These are phyloP conservation scores for Octodon degus DNA, from an alignment of 2,113 vertebrate species.

Conservation along the genomic window DNA sequence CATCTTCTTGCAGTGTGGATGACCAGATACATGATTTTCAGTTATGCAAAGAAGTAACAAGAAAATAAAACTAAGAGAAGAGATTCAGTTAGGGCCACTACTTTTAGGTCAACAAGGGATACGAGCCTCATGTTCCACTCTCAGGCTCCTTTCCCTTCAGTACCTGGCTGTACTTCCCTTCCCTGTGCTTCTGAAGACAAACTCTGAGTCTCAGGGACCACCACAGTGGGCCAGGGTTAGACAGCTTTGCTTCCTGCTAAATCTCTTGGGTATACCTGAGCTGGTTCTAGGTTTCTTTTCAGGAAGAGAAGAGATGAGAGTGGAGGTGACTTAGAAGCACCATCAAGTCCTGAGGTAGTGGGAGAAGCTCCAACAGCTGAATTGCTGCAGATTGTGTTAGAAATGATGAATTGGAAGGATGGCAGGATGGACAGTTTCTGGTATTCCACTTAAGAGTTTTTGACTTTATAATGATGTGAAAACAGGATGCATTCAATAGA, in stretches of 20 bases:
- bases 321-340: background rate
- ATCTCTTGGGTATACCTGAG: background rate
- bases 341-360: background rate
- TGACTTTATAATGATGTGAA: background rate
- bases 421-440: background rate
- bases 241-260: background rate
- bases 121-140: accelerated
- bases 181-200: background rate
- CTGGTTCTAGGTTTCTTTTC: background rate
- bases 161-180: background rate
- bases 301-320: background rate
- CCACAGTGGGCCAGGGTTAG: too few species aligned
- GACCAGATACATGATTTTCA: background rate
- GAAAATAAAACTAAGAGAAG: background rate
- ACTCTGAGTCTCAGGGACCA: background rate
- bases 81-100: background rate
- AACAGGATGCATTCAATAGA: background rate
- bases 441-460: background rate
- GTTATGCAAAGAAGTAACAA: background rate
- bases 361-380: background rate
- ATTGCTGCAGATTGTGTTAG: background rate
- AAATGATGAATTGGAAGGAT: conserved; percentile 20
- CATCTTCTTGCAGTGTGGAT: background rate
- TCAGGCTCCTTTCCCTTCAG: background rate
- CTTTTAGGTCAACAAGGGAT: background rate